These are phyloP conservation scores for Polypterus senegalus DNA, from an alignment of 2,113 vertebrate species.

Conservation along the genomic window DNA sequence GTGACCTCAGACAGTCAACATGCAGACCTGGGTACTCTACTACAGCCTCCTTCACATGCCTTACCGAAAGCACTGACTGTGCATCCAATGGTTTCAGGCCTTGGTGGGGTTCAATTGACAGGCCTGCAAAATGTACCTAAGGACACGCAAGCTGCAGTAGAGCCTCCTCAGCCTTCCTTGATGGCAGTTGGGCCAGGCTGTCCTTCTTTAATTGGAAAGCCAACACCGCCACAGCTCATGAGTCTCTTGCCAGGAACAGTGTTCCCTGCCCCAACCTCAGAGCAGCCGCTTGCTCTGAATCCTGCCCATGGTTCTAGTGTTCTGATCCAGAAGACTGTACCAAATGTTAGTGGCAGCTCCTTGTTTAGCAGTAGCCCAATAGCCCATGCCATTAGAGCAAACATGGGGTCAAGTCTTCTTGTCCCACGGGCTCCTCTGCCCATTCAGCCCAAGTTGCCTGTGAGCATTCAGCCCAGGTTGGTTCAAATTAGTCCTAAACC, in stretches of 20 bases:
- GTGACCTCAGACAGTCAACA: slow-evolving; percentile 20
- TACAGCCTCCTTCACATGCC: slow-evolving; percentile 33
- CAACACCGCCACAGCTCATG: slow-evolving; percentile 50
- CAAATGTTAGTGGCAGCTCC: slow-evolving; percentile 32
- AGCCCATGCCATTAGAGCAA: slow-evolving; percentile 26
- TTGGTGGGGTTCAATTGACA: slow-evolving; percentile 6
- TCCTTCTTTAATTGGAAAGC: slow-evolving; percentile 43
- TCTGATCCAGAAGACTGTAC: slow-evolving; percentile 47
- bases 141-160: slow-evolving; percentile 54
- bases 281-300: slow-evolving; percentile 47
- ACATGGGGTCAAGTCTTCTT: slow-evolving; percentile 33
- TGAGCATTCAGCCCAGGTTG: slow-evolving; percentile 56
- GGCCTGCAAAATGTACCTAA: slow-evolving; percentile 31
- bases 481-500: slow-evolving; percentile 61
- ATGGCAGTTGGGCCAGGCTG: slow-evolving; percentile 55
- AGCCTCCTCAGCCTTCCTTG: slow-evolving; percentile 56
- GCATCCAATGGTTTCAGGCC: slow-evolving; percentile 13
- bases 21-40: slow-evolving; percentile 12
- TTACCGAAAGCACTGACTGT: slow-evolving; percentile 39
- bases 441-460: slow-evolving; percentile 57
- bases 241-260: slow-evolving; percentile 52
- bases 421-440: slow-evolving; percentile 41
- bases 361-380: slow-evolving; percentile 27
- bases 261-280: slow-evolving; percentile 45
- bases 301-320: slow-evolving; percentile 46